phyloP scores from a whole-genome alignment of 2,797 vertebrate genomes.

The Hoplostethus atlanticus region DNA sequence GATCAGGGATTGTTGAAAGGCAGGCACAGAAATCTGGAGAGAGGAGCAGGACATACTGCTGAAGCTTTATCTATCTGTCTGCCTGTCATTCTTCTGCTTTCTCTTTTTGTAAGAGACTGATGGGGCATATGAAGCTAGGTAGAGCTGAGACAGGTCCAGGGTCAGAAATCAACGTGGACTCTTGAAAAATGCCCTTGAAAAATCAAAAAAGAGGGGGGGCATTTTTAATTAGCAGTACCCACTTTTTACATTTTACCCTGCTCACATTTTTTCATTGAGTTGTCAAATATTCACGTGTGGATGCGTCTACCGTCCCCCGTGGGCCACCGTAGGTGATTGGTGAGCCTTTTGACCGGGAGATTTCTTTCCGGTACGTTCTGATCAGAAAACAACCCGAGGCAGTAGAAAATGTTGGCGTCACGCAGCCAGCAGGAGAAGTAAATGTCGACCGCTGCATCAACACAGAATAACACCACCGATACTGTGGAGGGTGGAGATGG shows the following conservation, averaged over 20 bases:
- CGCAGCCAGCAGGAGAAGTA: constrained; percentile 14
- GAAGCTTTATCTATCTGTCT: constrained; percentile 69
- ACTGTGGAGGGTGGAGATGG: background rate
- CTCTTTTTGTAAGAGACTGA: constrained; percentile 50
- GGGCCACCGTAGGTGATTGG: constrained; percentile 25
- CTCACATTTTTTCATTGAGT: constrained; percentile 13
- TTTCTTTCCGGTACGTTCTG: background rate
- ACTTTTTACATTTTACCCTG: too few species aligned
- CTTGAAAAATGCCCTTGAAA: constrained; percentile 66
- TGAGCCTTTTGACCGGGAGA: constrained; percentile 13
- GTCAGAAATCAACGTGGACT: constrained; percentile 52
- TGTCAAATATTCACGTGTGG: constrained; percentile 23
- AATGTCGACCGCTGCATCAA: constrained; percentile 33
- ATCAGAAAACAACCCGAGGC: constrained; percentile 16
- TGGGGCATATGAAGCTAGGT: constrained; percentile 71
- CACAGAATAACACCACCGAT: constrained; percentile 34
- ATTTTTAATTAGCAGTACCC: constrained; percentile 10
- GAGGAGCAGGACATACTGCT: background rate
- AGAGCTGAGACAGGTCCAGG: constrained; percentile 59
- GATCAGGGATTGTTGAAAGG: constrained; percentile 72
- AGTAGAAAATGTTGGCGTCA: constrained; percentile 12
- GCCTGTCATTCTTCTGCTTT: constrained; percentile 63
- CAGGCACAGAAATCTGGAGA: constrained; percentile 62
- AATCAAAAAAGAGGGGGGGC: constrained; percentile 72
- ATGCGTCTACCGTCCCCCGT: constrained; percentile 34